Base-by-base conservation (phyloP, 2,888 invertebrate species). In the Pasiphila rectangulata region DNA sequence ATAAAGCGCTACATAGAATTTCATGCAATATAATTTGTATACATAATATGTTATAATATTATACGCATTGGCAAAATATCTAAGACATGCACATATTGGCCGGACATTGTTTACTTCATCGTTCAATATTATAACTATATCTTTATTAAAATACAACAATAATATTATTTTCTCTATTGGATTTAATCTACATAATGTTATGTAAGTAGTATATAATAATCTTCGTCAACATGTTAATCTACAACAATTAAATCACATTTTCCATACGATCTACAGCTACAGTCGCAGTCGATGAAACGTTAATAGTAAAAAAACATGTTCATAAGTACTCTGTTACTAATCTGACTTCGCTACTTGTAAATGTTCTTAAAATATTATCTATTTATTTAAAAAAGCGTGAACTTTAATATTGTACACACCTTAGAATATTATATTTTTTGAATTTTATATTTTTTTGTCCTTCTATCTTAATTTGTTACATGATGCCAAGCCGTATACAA, bases 211-310 rank as follows among this genome's bases (percentile, higher is more conserved):
- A 78, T 62, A 55, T 61, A 73, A 71, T 73, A 70, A 73, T 75
- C 72, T 70, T 78, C 77, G 82, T 81, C 80, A 80, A 83, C 81
- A 79, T 69, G 64, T 76, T 80, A 75, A 70, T 63, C 81, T 85
- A 86, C 82, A 87, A 87, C 84, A 86, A 86, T 83, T 73, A 78
- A 83, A 87, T 87, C 87, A 87, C 86, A 87, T 78, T 83, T 57
- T 53, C 63, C 75, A 73, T 79, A 78, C 67, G 67, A 70, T 70
- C 79, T 80, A 80, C 83, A 69, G 68, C 64, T 73, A 61, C 67
- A 70, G 74, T 67, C 70, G 75, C 69, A 75, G 69, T 69, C 63
- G 74, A 72, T 72, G 76, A 74, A 67, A 69, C 54, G 53, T 67
- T 68, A 69, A 63, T 63, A 63, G 53, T 68, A 65, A 64, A 63